Evolutionary conservation across 2,888 invertebrate species (phyloP), one percentile per base, ranked within the genome.

Genomic region (Pycnomerus fuliginosus): DNA sequence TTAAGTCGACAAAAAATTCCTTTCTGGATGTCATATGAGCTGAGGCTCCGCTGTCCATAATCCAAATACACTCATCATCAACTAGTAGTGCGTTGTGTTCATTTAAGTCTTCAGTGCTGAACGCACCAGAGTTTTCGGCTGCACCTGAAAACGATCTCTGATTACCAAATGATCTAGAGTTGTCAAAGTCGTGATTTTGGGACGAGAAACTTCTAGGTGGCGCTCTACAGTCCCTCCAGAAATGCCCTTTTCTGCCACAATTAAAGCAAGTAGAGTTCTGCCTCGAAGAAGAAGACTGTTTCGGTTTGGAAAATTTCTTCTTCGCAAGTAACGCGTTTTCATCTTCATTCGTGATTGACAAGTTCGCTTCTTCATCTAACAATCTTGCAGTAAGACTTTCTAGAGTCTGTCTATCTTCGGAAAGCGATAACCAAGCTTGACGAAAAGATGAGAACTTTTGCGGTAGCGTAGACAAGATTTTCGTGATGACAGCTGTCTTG

Each of bases 41-140:
- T 2, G 56, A 61, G n/a, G 53, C 56, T 28, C 58, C 61, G 34
- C 55, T 58, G 37, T 60, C 58, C 42, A 55, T 32, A 10, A 54
- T 50, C 56, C 57, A 61, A 4, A 23, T 16, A n/a, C 48, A 43
- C 14, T 42, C 42, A n/a, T 23, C 16, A n/a, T n/a, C n/a, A n/a
- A n/a, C n/a, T n/a, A n/a, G n/a, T n/a, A n/a, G n/a, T n/a, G n/a
- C n/a, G n/a, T n/a, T n/a, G n/a, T n/a, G n/a, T n/a, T n/a, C n/a
- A n/a, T n/a, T n/a, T n/a, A n/a, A n/a, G n/a, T n/a, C n/a, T n/a
- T n/a, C n/a, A n/a, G n/a, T n/a, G n/a, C n/a, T 39, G 28, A 47
- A 40, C 1, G 50, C 48, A 27, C 14, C 28, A n/a, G n/a, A n/a
- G n/a, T n/a, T n/a, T n/a, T n/a, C n/a, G n/a, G n/a, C n/a, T n/a